Percentiles rank a stretch among this genome's conserved stretches.
phyloP scores from a whole-genome alignment of 2,888 invertebrate species.

The Hyposoter didymator region DNA sequence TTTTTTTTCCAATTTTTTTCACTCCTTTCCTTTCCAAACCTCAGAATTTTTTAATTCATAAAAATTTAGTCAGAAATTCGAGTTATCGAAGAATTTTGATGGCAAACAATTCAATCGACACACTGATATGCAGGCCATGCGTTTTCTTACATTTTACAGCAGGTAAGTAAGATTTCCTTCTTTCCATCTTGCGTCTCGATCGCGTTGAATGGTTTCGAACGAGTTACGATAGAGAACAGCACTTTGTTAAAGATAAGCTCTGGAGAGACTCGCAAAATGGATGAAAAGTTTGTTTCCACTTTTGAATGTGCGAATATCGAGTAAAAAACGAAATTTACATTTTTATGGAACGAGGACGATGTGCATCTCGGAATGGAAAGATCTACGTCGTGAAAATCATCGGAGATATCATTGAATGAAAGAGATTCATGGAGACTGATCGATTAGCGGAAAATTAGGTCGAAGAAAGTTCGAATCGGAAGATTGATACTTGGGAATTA shows the following conservation, averaged over 20 bases:
- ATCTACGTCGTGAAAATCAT: slow-evolving; percentile 1
- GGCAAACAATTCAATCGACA: too few relatives aligned
- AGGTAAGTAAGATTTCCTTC: slow-evolving; percentile 68
- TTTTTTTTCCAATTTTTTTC: background rate
- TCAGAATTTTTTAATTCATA: background rate
- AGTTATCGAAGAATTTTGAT: background rate
- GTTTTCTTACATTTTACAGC: slow-evolving; percentile 47
- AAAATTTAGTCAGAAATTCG: background rate
- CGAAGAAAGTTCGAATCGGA: slow-evolving; percentile 7
- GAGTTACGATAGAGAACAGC: slow-evolving; percentile 69
- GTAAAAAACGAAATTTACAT: background rate
- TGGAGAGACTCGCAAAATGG: background rate
- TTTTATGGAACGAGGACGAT: slow-evolving; percentile 62
- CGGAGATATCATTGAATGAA: background rate
- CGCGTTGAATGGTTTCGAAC: slow-evolving; percentile 49
- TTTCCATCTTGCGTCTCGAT: background rate
- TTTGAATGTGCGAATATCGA: background rate
- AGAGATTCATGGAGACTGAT: background rate
- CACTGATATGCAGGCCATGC: background rate
- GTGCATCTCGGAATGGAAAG: slow-evolving; percentile 60
- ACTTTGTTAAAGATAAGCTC: slow-evolving; percentile 30
- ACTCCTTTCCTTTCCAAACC: background rate
- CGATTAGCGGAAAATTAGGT: slow-evolving; percentile 7
- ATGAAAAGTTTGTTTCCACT: background rate
- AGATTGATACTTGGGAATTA: background rate